Percentiles rank a stretch among this genome's conserved stretches.
These are phyloP conservation scores for Himalopsyche kuldschensis DNA, from an alignment of 2,888 invertebrate species.

Conservation along the genomic window DNA sequence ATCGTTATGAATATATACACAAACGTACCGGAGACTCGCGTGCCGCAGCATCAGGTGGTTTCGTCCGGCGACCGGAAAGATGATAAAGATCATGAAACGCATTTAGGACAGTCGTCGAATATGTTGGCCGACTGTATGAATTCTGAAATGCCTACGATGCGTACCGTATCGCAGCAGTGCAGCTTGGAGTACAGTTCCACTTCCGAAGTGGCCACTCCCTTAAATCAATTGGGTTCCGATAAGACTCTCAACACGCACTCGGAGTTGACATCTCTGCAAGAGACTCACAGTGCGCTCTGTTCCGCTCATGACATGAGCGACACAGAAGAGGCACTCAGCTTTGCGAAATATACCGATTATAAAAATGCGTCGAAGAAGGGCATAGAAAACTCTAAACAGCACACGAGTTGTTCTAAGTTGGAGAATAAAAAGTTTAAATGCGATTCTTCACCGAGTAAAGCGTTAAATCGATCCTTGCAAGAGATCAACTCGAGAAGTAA, in stretches of 20 bases:
- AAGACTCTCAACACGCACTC: conserved; percentile 58
- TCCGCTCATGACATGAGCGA: conserved; percentile 56
- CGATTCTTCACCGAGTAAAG: background rate
- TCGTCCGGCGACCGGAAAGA: conserved; percentile 43
- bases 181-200: conserved; percentile 71
- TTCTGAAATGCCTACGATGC: conserved; percentile 52
- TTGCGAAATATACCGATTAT: conserved; percentile 57
- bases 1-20: conserved; percentile 64
- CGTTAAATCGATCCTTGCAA: conserved; percentile 33
- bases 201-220: conserved; percentile 57
- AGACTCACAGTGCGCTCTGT: conserved; percentile 56
- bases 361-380: conserved; percentile 52
- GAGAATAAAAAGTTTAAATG: conserved; percentile 21
- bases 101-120: conserved; percentile 50
- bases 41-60: conserved; percentile 62
- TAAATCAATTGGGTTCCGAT: conserved; percentile 55
- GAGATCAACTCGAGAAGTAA: conserved; percentile 24
- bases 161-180: conserved; percentile 72
- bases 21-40: conserved; percentile 64
- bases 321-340: conserved; percentile 58
- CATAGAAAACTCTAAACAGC: conserved; percentile 45
- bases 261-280: conserved; percentile 55
- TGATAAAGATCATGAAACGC: background rate
- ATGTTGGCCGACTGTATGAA: conserved; percentile 54
- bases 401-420: conserved; percentile 45